phyloP scores from a whole-genome alignment of 92 coral and sea anemone species.

The Parazoanthus atlanticus region DNA sequence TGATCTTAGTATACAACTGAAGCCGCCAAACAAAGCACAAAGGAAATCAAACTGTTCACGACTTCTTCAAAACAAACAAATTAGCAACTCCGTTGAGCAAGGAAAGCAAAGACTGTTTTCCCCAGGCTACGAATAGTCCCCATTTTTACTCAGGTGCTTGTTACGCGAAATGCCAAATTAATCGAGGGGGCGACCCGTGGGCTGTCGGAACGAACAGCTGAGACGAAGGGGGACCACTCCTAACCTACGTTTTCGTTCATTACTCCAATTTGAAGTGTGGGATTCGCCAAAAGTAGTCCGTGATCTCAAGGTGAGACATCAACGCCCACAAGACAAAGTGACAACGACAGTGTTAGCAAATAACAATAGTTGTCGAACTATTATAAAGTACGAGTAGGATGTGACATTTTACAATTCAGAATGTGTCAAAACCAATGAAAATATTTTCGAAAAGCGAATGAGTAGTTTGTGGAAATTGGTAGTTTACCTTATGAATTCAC shows the following conservation, averaged over 20 bases:
- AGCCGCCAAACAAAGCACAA: too few species aligned
- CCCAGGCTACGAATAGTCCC: background rate
- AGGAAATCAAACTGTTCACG: too few species aligned
- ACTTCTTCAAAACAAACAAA: too few species aligned
- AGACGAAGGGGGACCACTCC: background rate
- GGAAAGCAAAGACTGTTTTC: background rate
- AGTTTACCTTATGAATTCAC: slow-evolving; percentile 32
- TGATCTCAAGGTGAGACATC: background rate
- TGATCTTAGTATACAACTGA: too few species aligned
- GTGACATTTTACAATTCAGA: background rate
- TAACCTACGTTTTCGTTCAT: background rate
- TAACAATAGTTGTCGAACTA: background rate
- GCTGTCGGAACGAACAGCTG: background rate
- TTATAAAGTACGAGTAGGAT: too few species aligned
- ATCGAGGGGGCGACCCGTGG: background rate
- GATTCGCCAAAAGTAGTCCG: background rate
- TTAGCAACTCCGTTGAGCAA: too few species aligned
- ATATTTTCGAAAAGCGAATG: slow-evolving; percentile 28
- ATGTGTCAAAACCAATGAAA: slow-evolving; percentile 37
- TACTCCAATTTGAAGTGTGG: background rate
- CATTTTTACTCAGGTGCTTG: background rate
- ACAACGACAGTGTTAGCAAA: background rate
- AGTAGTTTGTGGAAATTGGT: slow-evolving; percentile 30
- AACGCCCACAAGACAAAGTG: background rate
- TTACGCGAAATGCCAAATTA: background rate